Conservation (phyloP, 37 sponge, comb jelly and placozoan genomes). For the Crambe crambe region DNA sequence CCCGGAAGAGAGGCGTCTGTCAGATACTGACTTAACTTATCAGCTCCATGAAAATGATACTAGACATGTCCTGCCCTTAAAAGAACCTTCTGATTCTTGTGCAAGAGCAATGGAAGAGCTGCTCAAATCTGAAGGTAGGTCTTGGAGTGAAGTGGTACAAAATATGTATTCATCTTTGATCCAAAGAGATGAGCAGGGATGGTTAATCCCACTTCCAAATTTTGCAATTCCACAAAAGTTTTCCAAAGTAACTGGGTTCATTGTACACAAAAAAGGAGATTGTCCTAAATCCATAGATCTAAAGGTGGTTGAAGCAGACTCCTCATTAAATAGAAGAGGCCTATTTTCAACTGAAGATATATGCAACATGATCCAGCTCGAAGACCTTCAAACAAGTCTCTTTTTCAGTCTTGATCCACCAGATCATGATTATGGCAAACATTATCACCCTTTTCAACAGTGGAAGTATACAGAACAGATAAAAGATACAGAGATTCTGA, state of each 20-base stretch:
- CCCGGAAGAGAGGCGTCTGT: not conserved
- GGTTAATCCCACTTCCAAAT: slow-evolving; percentile 45
- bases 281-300: slow-evolving; percentile 41
- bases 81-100: slow-evolving; percentile 24
- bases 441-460: slow-evolving; percentile 78
- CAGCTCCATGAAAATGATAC: slow-evolving; percentile 79
- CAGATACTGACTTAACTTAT: slow-evolving; percentile 46
- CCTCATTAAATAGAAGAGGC: slow-evolving; percentile 4
- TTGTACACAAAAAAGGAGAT: slow-evolving; percentile 24
- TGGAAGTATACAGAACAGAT: slow-evolving; percentile 47
- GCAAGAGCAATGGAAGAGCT: slow-evolving; percentile 40
- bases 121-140: slow-evolving; percentile 55
- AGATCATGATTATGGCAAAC: slow-evolving; percentile 13
- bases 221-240: slow-evolving; percentile 30
- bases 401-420: slow-evolving; percentile 80
- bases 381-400: not conserved
- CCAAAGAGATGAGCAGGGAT: slow-evolving; percentile 49
- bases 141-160: slow-evolving; percentile 42
- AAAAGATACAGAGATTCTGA: slow-evolving; percentile 37
- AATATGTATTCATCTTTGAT: slow-evolving; percentile 49
- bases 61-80: slow-evolving; percentile 6
- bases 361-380: slow-evolving; percentile 35
- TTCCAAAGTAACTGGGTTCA: slow-evolving; percentile 52
- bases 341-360: slow-evolving; percentile 57
- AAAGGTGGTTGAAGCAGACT: slow-evolving; percentile 20